Evolutionary conservation across 2,888 invertebrate species (phyloP).

Genomic region (Protophormia terraenovae): DNA sequence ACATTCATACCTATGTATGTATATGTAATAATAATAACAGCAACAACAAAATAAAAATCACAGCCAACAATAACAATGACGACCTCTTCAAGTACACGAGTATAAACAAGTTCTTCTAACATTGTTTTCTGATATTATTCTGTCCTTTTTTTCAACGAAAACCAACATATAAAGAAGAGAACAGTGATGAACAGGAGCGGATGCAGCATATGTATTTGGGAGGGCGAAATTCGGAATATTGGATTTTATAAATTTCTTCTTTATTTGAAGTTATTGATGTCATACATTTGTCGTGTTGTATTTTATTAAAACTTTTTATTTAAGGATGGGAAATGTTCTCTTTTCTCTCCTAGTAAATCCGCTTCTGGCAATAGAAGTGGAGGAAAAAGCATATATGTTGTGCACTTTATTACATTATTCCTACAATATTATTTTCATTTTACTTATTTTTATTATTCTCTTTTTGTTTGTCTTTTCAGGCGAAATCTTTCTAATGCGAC

Average conservation of each 20-base stretch:
- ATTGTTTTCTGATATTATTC: too few species aligned
- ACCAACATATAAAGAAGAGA: too few species aligned
- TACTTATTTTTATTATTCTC: conserved; percentile 4
- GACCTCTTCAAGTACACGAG: conserved; percentile 31
- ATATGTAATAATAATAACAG: neutral
- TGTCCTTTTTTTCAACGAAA: too few species aligned
- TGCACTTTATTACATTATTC: neutral
- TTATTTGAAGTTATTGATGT: too few species aligned
- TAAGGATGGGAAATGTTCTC: too few species aligned
- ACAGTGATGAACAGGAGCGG: too few species aligned
- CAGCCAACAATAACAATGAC: conserved; percentile 10
- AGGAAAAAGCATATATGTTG: neutral
- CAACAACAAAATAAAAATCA: neutral
- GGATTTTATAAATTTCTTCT: too few species aligned
- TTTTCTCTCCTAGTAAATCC: too few species aligned
- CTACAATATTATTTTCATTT: neutral
- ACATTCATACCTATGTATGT: neutral
- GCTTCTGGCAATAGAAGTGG: neutral
- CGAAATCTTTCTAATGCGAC: conserved; percentile 86
- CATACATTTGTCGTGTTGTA: too few species aligned
- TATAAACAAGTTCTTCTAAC: neutral
- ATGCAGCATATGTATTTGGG: too few species aligned
- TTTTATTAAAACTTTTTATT: too few species aligned
- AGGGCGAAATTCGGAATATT: too few species aligned
- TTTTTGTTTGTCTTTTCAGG: conserved; percentile 82